Conservation (phyloP, 2,888 invertebrate genomes). For the Vanessa cardui region DNA sequence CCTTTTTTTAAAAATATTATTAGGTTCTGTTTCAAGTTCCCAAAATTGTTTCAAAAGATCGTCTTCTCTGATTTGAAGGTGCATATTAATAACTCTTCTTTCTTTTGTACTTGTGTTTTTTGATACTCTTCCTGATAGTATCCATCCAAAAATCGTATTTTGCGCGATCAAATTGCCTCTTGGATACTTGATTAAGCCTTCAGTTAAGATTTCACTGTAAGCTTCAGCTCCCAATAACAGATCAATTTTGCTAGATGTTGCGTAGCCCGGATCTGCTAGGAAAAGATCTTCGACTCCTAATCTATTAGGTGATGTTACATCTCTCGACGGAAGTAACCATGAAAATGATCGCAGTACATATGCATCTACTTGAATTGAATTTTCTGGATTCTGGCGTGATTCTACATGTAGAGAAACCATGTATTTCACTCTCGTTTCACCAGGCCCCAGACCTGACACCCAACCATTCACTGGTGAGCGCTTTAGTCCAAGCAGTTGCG, state of each 20-base stretch:
- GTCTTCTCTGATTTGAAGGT: constrained; percentile 24
- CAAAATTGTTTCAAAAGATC: constrained; percentile 23
- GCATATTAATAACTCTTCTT: background rate
- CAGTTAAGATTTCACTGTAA: constrained; percentile 38
- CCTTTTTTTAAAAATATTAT: background rate
- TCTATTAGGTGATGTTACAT: background rate
- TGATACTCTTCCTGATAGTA: constrained; percentile 39
- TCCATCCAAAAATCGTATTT: constrained; percentile 43
- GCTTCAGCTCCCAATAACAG: constrained; percentile 44
- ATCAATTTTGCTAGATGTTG: constrained; percentile 39
- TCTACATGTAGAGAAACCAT: constrained; percentile 5
- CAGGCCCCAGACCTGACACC: constrained; percentile 12
- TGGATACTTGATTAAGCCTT: constrained; percentile 37
- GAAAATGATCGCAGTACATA: constrained; percentile 21
- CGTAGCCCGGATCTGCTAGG: constrained; percentile 35
- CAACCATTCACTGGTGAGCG: background rate
- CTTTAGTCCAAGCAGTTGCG: constrained; percentile 23
- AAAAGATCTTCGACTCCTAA: constrained; percentile 14
- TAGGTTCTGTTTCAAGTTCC: constrained; percentile 25
- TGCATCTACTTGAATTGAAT: constrained; percentile 1
- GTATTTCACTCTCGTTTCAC: background rate
- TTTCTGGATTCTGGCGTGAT: constrained; percentile 13
- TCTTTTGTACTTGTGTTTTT: background rate
- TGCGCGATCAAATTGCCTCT: constrained; percentile 36
- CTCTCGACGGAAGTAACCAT: constrained; percentile 7